These are phyloP conservation scores for Varanus komodoensis DNA, from an alignment of 2,113 vertebrate genomes.

Conservation along the genomic window DNA sequence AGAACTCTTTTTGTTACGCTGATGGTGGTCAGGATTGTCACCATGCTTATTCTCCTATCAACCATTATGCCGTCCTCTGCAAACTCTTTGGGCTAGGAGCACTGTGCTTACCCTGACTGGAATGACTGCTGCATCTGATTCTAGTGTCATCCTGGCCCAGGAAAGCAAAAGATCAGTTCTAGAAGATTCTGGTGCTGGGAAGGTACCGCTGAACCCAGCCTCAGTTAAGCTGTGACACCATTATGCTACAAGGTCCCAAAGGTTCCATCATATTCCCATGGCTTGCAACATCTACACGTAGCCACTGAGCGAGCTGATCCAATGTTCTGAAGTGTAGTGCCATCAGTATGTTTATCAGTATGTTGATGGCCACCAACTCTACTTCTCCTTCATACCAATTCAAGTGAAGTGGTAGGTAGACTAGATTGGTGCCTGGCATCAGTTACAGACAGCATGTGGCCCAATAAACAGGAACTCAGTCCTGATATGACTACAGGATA, in stretches of 20 bases:
- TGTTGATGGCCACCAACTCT: background rate
- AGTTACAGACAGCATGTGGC: background rate
- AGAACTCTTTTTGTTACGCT: background rate
- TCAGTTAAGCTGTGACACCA: too few relatives aligned
- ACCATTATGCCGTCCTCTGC: too few relatives aligned
- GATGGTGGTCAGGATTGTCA: background rate
- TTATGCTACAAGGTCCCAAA: background rate
- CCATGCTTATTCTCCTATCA: background rate
- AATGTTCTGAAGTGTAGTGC: background rate
- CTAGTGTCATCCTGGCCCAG: background rate
- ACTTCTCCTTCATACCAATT: background rate
- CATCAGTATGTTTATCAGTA: background rate
- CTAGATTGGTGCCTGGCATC: background rate
- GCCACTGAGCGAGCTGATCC: background rate
- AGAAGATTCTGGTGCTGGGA: background rate
- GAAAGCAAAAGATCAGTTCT: background rate
- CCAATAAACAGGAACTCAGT: background rate
- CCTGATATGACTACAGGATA: background rate
- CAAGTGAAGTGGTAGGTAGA: background rate
- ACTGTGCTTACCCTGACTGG: background rate
- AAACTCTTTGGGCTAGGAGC: background rate
- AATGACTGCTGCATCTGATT: background rate
- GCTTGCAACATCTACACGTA: background rate
- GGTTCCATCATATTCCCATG: background rate
- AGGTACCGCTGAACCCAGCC: background rate